A percentile compares a stretch with the other conserved stretches of the same genome.
These are phyloP conservation scores for Podiceps cristatus DNA, from an alignment of 2,113 vertebrate genomes.

Conservation along the genomic window DNA sequence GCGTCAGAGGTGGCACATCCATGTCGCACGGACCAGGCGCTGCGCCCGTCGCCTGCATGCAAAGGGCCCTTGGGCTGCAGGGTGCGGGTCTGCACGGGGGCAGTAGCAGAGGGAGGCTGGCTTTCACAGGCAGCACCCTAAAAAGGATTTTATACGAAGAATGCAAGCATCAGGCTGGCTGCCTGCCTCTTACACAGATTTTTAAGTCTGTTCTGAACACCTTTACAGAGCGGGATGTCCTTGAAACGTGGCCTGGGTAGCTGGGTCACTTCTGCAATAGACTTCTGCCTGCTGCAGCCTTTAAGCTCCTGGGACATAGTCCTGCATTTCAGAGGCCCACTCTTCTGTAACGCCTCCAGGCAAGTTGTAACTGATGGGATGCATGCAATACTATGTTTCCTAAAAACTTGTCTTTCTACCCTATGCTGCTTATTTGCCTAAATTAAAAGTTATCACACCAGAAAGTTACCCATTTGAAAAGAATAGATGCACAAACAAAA, in stretches of 20 bases:
- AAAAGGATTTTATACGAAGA: background rate
- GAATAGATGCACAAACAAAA: background rate
- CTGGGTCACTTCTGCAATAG: background rate
- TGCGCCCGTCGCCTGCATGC: background rate
- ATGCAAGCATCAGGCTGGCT: background rate
- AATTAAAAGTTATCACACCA: background rate
- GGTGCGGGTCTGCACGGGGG: accelerated
- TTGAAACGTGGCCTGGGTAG: background rate
- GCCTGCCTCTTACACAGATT: background rate
- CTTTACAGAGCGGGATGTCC: background rate
- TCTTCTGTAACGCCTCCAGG: background rate
- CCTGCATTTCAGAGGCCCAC: background rate
- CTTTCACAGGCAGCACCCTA: background rate
- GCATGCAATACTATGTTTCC: background rate
- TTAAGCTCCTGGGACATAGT: background rate
- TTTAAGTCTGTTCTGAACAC: background rate
- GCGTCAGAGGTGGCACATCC: background rate
- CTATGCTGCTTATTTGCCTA: background rate
- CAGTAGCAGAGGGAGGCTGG: background rate
- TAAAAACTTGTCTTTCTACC: background rate
- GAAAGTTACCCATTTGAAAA: background rate
- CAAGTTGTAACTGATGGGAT: background rate
- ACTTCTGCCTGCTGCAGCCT: background rate
- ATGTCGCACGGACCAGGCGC: background rate
- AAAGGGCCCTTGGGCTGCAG: background rate